These are phyloP conservation scores for Macrosiphum euphorbiae DNA, from an alignment of 2,888 invertebrate species.

Conservation along the genomic window DNA sequence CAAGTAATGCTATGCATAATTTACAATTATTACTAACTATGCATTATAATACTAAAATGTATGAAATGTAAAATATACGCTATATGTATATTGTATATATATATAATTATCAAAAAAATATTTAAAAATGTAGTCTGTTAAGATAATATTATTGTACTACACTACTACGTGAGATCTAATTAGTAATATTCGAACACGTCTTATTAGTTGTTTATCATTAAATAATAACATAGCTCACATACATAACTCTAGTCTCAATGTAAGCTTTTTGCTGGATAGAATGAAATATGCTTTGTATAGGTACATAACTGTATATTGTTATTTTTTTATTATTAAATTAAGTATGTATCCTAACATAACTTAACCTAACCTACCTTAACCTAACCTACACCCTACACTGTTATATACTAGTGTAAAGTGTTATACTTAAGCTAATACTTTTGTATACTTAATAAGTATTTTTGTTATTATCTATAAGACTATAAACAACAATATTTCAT, in stretches of 20 bases:
- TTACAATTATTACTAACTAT: not conserved
- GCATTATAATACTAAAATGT: not conserved
- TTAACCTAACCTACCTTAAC: too few relatives aligned
- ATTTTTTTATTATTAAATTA: not conserved
- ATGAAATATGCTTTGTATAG: not conserved
- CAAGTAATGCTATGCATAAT: not conserved
- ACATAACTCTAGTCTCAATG: too few relatives aligned
- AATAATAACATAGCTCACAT: not conserved
- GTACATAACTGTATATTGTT: not conserved
- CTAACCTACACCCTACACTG: too few relatives aligned
- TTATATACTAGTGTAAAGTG: too few relatives aligned
- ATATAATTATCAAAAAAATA: not conserved
- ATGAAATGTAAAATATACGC: not conserved
- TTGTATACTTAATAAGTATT: not conserved
- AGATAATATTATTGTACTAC: not conserved
- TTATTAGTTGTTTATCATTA: not conserved
- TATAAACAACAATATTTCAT: not conserved
- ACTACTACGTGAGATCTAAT: not conserved
- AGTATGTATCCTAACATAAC: too few relatives aligned
- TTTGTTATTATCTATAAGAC: not conserved
- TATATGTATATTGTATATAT: too few relatives aligned
- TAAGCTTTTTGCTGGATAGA: not conserved
- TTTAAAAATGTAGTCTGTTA: not conserved
- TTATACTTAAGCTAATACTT: not conserved
- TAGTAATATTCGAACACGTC: not conserved